Percentiles rank a stretch among this genome's conserved stretches.
Evolutionary conservation across 2,888 invertebrate species (phyloP).

Genomic region (Blastobasis lacticolella): DNA sequence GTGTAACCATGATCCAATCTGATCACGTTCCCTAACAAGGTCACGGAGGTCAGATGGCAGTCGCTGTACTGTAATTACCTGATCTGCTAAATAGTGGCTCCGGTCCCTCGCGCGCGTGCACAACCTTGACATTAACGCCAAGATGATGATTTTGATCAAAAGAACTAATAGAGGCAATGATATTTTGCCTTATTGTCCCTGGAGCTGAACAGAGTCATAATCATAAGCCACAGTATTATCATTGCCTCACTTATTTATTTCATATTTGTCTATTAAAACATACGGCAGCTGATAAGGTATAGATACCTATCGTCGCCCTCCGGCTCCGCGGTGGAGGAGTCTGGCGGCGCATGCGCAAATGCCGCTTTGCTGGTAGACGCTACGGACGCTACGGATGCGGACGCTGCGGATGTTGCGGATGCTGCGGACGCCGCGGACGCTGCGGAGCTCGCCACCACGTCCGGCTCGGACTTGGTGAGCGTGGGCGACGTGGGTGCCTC

Average conservation of each 20-base stretch:
- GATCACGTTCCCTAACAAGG: too few relatives aligned
- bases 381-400: conserved; percentile 26
- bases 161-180: too few relatives aligned
- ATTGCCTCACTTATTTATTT: neutral
- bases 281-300: neutral
- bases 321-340: conserved; percentile 28
- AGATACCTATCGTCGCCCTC: conserved; percentile 34
- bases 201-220: too few relatives aligned
- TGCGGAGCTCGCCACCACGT: conserved; percentile 41
- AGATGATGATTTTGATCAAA: too few relatives aligned
- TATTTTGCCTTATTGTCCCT: too few relatives aligned
- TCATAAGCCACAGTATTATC: too few relatives aligned
- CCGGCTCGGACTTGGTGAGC: conserved; percentile 44
- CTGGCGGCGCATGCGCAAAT: conserved; percentile 15
- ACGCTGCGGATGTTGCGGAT: conserved; percentile 2
- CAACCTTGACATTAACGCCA: too few relatives aligned
- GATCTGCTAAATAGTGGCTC: too few relatives aligned
- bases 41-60: too few relatives aligned
- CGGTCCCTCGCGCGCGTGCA: too few relatives aligned
- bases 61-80: too few relatives aligned
- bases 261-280: neutral
- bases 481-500: conserved; percentile 25
- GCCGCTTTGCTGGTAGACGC: conserved; percentile 34
- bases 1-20: too few relatives aligned
- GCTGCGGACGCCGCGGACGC: conserved; percentile 28